These are phyloP conservation scores for Mythimna impura DNA, from an alignment of 2,888 invertebrate genomes.

Conservation along the genomic window DNA sequence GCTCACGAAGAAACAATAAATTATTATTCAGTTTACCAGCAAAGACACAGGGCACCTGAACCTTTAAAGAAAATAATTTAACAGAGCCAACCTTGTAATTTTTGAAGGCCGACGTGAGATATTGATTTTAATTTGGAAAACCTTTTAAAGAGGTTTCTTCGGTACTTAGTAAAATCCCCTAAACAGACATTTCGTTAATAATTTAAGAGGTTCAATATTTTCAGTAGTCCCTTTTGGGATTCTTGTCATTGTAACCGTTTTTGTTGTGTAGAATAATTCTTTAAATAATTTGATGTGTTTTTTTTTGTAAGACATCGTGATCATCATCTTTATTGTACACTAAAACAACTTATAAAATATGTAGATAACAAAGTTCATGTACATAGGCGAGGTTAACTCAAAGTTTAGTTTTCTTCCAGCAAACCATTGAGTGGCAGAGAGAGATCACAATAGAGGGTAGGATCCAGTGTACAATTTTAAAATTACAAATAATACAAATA, in stretches of 20 bases:
- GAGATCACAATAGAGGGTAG: too few species aligned
- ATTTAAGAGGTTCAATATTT: slow-evolving; percentile 13
- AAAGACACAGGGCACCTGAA: slow-evolving; percentile 32
- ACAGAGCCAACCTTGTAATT: background rate
- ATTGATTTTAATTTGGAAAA: slow-evolving; percentile 37
- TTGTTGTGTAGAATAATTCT: background rate
- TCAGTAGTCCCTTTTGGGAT: background rate
- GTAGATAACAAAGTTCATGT: too few species aligned
- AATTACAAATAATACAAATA: too few species aligned
- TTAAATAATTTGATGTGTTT: too few species aligned
- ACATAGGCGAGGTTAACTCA: too few species aligned
- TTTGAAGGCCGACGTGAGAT: slow-evolving; percentile 19
- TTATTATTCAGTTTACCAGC: slow-evolving; percentile 29
- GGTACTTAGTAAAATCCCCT: background rate
- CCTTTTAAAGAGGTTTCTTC: slow-evolving; percentile 15
- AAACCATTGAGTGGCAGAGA: too few species aligned
- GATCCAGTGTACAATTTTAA: too few species aligned
- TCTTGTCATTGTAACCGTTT: background rate
- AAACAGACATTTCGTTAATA: slow-evolving; percentile 10
- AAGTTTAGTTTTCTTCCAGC: too few species aligned
- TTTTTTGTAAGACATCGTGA: too few species aligned
- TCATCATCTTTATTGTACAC: too few species aligned
- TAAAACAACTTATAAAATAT: too few species aligned
- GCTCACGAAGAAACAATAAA: slow-evolving; percentile 34
- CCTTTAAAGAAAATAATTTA: slow-evolving; percentile 32